phyloP scores from a whole-genome alignment of 2,113 vertebrate species.

The Bagarius yarrelli region DNA sequence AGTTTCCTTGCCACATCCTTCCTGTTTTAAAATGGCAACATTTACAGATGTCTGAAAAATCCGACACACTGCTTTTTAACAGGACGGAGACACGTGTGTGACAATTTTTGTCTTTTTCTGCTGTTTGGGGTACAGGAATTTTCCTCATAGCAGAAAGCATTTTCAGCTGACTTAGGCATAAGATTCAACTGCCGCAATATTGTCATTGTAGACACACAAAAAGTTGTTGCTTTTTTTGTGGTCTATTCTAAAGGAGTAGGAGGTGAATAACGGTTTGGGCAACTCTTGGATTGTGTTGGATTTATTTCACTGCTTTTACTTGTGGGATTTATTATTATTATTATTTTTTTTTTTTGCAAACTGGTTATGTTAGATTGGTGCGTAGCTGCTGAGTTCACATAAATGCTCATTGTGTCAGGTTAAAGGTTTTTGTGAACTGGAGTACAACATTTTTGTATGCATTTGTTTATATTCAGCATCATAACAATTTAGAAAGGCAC shows the following conservation, averaged over 20 bases:
- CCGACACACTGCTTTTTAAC: not conserved
- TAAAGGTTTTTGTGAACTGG: too few relatives aligned
- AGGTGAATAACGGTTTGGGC: not conserved
- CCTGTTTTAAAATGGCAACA: not conserved
- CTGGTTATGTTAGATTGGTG: not conserved
- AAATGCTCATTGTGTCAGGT: too few relatives aligned
- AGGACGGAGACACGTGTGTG: not conserved
- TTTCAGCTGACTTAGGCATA: too few relatives aligned
- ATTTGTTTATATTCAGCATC: too few relatives aligned
- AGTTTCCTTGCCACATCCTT: slow-evolving; percentile 10
- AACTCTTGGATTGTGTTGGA: not conserved
- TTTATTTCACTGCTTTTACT: too few relatives aligned
- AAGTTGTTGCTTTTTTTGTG: not conserved
- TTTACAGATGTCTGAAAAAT: slow-evolving; percentile 4
- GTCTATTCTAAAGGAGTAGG: not conserved
- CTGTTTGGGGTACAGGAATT: not conserved
- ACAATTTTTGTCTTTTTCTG: not conserved
- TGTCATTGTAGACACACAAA: not conserved
- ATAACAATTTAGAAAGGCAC: too few relatives aligned
- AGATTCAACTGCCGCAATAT: not conserved
- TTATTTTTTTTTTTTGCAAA: not conserved
- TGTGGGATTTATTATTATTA: not conserved
- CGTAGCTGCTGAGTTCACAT: too few relatives aligned
- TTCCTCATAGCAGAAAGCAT: not conserved
- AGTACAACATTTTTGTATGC: too few relatives aligned